phyloP scores from a whole-genome alignment of 2,888 invertebrate genomes.

The Trichopoda pennipes region DNA sequence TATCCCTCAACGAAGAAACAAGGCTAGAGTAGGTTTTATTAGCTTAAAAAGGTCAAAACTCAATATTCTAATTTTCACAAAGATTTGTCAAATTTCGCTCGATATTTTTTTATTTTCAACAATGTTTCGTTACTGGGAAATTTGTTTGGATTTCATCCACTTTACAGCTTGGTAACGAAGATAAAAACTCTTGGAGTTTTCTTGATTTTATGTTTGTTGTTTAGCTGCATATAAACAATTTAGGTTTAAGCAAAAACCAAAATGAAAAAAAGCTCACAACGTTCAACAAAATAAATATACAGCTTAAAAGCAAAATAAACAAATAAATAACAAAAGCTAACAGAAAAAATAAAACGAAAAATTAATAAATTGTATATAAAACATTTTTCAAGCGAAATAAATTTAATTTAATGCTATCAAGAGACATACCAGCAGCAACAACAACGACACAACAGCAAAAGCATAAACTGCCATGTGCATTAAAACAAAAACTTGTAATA shows the following conservation, averaged over 20 bases:
- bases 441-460: conserved; percentile 14
- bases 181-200: conserved; percentile 34
- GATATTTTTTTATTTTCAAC: no score
- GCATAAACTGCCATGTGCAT: conserved; percentile 42
- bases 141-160: conserved; percentile 36
- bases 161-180: conserved; percentile 18
- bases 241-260: conserved; percentile 47
- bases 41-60: no score
- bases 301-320: conserved; percentile 50
- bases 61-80: no score
- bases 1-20: no score
- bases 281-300: conserved; percentile 56
- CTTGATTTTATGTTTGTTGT: conserved; percentile 63
- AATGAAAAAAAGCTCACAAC: background rate
- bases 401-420: conserved; percentile 70
- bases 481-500: conserved; percentile 28
- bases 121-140: conserved; percentile 2
- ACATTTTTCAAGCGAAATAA: conserved; percentile 69
- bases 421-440: conserved; percentile 52
- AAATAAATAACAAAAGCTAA: conserved; percentile 24
- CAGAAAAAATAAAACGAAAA: conserved; percentile 1
- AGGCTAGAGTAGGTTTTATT: no score
- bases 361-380: conserved; percentile 48
- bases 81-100: no score
- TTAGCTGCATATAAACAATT: conserved; percentile 65